Evolutionary conservation across 2,113 vertebrate genomes (phyloP).

Genomic region (Apodemus speciosus): DNA sequence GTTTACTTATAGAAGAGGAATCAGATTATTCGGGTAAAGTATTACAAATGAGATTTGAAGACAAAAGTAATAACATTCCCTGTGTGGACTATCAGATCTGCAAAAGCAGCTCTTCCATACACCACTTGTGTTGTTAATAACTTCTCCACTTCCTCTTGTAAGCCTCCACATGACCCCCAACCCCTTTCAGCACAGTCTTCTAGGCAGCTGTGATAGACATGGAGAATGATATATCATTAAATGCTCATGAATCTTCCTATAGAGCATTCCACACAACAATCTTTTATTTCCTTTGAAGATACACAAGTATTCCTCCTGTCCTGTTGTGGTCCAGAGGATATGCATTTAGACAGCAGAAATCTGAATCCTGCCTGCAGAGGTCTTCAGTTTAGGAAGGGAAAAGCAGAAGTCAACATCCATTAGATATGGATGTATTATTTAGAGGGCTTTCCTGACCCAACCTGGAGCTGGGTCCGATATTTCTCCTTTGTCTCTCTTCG

Average conservation of each 20-base stretch:
- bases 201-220: neutral
- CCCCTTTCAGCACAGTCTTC: neutral
- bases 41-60: slow-evolving; percentile 72
- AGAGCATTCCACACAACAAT: slow-evolving; percentile 3
- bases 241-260: neutral
- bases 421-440: neutral
- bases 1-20: slow-evolving; percentile 74
- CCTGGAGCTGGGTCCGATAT: neutral
- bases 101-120: neutral
- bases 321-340: neutral
- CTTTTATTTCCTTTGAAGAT: slow-evolving; percentile 48
- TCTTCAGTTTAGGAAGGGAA: neutral
- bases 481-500: neutral
- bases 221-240: slow-evolving; percentile 14
- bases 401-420: neutral
- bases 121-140: neutral
- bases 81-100: slow-evolving; percentile 45
- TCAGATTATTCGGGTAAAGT: slow-evolving; percentile 68
- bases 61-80: slow-evolving; percentile 70
- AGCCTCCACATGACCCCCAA: neutral
- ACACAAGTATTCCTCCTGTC: neutral
- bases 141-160: neutral
- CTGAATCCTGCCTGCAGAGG: neutral
- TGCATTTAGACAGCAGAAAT: neutral
- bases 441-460: neutral